Evolutionary conservation across 1,140 invertebrate species (phyloP).

Genomic region (Antheraea mylitta): DNA sequence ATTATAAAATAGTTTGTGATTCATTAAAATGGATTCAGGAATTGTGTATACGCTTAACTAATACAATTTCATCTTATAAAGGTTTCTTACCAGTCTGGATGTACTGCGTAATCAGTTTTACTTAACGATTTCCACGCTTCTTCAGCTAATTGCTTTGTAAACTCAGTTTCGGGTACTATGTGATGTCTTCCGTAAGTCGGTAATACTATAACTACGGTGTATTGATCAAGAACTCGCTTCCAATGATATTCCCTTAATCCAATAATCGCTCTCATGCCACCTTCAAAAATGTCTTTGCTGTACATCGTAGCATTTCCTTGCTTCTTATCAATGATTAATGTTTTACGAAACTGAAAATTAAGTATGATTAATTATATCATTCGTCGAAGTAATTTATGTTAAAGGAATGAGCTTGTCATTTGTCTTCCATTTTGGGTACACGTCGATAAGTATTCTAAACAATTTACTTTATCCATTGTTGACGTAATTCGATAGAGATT

Average conservation of each 20-base stretch:
- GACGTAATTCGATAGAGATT: too few relatives aligned
- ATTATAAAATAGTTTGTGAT: too few relatives aligned
- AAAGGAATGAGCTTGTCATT: neutral
- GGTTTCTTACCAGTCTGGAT: slow-evolving; percentile 57
- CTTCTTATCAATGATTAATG: slow-evolving; percentile 43
- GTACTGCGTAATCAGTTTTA: slow-evolving; percentile 52
- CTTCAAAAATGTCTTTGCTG: slow-evolving; percentile 53
- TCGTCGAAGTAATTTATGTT: neutral
- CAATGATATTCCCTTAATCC: slow-evolving; percentile 58
- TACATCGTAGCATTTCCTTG: slow-evolving; percentile 47
- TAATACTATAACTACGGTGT: slow-evolving; percentile 54
- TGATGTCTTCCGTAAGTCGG: slow-evolving; percentile 42
- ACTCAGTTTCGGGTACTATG: slow-evolving; percentile 33
- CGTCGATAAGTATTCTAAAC: too few relatives aligned
- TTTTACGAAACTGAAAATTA: slow-evolving; percentile 52
- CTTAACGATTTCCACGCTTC: slow-evolving; percentile 44
- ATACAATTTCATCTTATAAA: too few relatives aligned
- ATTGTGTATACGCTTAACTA: too few relatives aligned
- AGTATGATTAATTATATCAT: neutral
- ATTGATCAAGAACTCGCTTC: slow-evolving; percentile 59
- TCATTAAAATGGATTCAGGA: too few relatives aligned
- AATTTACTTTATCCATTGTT: too few relatives aligned
- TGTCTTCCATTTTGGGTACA: too few relatives aligned
- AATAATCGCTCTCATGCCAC: slow-evolving; percentile 49
- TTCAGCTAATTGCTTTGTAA: slow-evolving; percentile 54